Conservation (phyloP, 2,888 invertebrate species). For the Zaprionus obscuricornis region DNA sequence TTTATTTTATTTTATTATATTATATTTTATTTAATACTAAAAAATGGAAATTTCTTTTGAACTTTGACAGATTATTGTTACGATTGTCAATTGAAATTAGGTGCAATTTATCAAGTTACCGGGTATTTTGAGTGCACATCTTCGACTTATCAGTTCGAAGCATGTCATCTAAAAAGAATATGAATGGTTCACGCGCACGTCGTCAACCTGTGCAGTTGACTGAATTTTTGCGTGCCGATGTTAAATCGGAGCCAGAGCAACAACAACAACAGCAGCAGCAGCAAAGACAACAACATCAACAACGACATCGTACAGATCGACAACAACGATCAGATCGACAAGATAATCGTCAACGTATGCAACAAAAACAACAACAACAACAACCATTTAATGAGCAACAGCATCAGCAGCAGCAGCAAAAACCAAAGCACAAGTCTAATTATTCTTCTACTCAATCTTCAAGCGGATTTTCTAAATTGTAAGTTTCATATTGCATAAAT, state of each 20-base stretch:
- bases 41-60: neutral
- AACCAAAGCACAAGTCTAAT: too few species aligned
- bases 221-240: constrained; percentile 40
- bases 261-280: neutral
- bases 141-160: constrained; percentile 66
- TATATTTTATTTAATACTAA: neutral
- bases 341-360: too few species aligned
- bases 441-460: too few species aligned
- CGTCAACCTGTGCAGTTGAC: constrained; percentile 32
- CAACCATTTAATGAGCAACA: too few species aligned
- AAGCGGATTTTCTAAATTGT: too few species aligned
- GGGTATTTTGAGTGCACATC: constrained; percentile 72
- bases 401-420: too few species aligned
- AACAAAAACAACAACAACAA: too few species aligned
- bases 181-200: constrained; percentile 25
- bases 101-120: constrained; percentile 72
- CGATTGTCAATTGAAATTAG: constrained; percentile 76
- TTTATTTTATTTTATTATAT: too few species aligned
- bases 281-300: neutral
- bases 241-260: neutral
- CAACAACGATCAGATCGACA: too few species aligned
- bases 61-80: constrained; percentile 60
- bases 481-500: too few species aligned
- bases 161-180: constrained; percentile 78
- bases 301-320: too few species aligned